phyloP scores from a whole-genome alignment of 2,113 vertebrate species.

The Fulica atra region DNA sequence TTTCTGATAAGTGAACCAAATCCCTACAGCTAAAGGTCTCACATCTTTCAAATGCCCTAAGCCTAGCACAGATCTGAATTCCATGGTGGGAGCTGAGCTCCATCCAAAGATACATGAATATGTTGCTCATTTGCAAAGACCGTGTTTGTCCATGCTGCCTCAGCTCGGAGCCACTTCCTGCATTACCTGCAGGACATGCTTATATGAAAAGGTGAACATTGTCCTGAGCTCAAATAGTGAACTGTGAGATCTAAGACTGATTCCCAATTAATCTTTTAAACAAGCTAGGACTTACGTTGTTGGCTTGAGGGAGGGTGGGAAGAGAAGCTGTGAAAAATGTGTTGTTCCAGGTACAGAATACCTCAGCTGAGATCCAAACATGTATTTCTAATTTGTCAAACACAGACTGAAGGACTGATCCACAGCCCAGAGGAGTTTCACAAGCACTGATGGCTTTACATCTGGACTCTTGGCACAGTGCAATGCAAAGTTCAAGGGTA shows the following conservation, averaged over 20 bases:
- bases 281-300: neutral
- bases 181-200: neutral
- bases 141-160: neutral
- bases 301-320: neutral
- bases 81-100: neutral
- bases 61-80: neutral
- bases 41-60: neutral
- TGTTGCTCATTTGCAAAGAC: neutral
- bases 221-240: neutral
- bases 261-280: neutral
- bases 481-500: too few relatives aligned
- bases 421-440: neutral
- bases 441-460: neutral
- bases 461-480: neutral
- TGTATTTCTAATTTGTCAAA: neutral
- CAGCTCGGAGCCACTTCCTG: neutral
- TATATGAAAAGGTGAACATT: neutral
- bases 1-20: constrained; percentile 28
- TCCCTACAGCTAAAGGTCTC: neutral
- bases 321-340: neutral
- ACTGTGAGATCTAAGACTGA: neutral
- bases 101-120: neutral
- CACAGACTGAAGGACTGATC: neutral
- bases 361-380: neutral
- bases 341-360: neutral